These are phyloP conservation scores for Pinna nobilis DNA, from an alignment of 1,140 invertebrate genomes.

Conservation along the genomic window DNA sequence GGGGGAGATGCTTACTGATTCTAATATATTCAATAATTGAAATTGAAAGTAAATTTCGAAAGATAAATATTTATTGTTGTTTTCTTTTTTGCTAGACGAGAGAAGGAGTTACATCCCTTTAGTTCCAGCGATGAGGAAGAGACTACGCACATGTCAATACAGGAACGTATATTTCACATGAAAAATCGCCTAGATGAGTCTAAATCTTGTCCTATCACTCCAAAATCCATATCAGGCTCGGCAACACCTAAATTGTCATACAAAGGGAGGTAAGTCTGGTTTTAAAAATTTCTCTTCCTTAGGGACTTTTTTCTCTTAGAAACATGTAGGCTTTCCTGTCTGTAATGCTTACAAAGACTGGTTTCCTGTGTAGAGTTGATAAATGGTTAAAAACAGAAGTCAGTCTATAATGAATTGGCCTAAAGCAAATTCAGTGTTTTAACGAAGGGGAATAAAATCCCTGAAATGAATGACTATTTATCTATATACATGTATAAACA, in stretches of 20 bases:
- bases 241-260: conserved; percentile 52
- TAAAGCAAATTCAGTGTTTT: too few relatives aligned
- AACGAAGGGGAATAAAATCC: too few relatives aligned
- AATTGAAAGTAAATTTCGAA: too few relatives aligned
- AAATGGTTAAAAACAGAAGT: too few relatives aligned
- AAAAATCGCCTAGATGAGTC: conserved; percentile 53
- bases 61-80: not conserved
- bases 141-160: conserved; percentile 36
- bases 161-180: conserved; percentile 62
- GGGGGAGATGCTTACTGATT: too few relatives aligned
- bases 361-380: too few relatives aligned
- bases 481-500: too few relatives aligned
- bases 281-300: not conserved
- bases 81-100: conserved; percentile 6
- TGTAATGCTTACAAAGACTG: not conserved
- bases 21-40: too few relatives aligned
- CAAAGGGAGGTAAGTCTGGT: conserved; percentile 39
- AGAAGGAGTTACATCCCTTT: not conserved
- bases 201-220: conserved; percentile 42
- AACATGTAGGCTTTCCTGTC: not conserved
- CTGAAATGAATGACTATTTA: too few relatives aligned
- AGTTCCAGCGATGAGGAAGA: conserved; percentile 17
- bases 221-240: conserved; percentile 51
- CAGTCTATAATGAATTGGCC: too few relatives aligned
- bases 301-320: not conserved